Conservation (phyloP, 2,113 vertebrate genomes). For the Myotis yumanensis region DNA sequence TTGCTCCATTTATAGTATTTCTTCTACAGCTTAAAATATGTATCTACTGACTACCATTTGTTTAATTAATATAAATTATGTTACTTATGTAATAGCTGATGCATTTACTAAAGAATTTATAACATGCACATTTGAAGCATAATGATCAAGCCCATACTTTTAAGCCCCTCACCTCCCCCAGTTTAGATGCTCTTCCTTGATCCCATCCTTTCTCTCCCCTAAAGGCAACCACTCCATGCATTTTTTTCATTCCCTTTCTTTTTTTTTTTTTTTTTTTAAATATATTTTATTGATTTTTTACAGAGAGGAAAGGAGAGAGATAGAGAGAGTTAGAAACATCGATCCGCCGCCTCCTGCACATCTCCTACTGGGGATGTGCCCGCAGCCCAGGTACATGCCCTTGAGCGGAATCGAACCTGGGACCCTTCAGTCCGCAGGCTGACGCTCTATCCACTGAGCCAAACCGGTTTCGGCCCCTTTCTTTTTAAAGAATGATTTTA, state of each 20-base stretch:
- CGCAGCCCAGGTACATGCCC: no score
- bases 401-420: no score
- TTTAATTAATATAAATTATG: neutral
- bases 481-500: constrained; percentile 12
- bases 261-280: no score
- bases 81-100: neutral
- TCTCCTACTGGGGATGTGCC: no score
- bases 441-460: no score
- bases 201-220: neutral
- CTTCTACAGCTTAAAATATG: neutral
- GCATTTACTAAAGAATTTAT: constrained; percentile 18
- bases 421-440: no score
- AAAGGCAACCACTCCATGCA: neutral
- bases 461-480: no score
- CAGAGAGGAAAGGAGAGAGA: no score
- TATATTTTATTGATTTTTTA: no score
- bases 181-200: neutral
- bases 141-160: neutral
- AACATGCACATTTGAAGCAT: neutral
- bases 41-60: neutral
- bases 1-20: neutral
- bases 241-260: neutral
- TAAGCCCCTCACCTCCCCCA: neutral
- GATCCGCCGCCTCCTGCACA: no score
- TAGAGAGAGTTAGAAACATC: no score